Conservation (phyloP, 1,140 invertebrate species). For the Lutraria rhynchaena region DNA sequence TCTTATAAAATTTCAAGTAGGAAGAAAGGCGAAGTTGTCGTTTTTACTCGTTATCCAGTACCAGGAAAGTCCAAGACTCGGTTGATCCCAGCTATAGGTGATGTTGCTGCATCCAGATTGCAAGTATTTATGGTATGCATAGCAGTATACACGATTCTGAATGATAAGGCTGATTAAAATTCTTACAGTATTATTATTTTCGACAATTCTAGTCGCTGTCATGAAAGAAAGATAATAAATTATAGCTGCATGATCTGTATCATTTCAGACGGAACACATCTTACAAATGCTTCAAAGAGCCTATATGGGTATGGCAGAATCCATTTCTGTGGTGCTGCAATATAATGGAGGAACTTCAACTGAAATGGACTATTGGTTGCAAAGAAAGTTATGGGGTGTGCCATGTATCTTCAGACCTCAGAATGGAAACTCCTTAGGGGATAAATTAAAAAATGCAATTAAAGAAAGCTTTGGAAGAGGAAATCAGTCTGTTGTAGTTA, state of each 20-base stretch:
- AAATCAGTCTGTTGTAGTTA: slow-evolving; percentile 47
- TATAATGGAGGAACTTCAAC: slow-evolving; percentile 48
- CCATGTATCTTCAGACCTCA: slow-evolving; percentile 26
- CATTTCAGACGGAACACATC: slow-evolving; percentile 54
- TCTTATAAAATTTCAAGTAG: background rate
- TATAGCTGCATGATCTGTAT: too few species aligned
- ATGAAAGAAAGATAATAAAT: too few species aligned
- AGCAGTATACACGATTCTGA: too few species aligned
- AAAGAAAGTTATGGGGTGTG: slow-evolving; percentile 37
- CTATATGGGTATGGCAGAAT: background rate
- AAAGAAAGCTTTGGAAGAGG: slow-evolving; percentile 51
- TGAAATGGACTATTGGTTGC: slow-evolving; percentile 54
- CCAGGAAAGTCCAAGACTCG: slow-evolving; percentile 51
- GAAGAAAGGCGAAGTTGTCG: slow-evolving; percentile 28
- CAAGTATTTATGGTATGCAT: slow-evolving; percentile 51
- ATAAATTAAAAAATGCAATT: slow-evolving; percentile 44
- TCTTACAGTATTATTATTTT: too few species aligned
- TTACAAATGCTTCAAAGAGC: slow-evolving; percentile 1
- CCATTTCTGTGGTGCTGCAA: slow-evolving; percentile 29
- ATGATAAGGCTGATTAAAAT: too few species aligned
- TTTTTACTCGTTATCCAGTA: slow-evolving; percentile 54
- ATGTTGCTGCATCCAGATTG: slow-evolving; percentile 9
- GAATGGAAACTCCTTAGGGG: slow-evolving; percentile 24
- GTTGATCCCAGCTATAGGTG: slow-evolving; percentile 35
- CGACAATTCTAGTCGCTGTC: too few species aligned